Conservation (phyloP, 2,113 vertebrate species). For the Chiloscyllium plagiosum region DNA sequence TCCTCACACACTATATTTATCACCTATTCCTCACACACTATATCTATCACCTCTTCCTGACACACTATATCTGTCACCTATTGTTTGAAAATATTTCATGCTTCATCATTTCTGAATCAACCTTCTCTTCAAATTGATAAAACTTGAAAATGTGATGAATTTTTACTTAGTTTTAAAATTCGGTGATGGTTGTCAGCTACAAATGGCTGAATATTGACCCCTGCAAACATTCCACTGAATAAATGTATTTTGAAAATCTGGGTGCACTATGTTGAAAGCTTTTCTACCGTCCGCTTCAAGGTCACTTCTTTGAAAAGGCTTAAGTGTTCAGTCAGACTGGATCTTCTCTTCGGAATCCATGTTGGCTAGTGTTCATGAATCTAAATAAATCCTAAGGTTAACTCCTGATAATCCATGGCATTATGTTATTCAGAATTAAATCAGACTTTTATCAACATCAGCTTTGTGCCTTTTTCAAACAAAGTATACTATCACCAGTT, state of each 20-base stretch:
- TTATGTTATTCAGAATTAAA: neutral
- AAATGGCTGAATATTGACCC: neutral
- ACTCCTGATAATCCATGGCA: neutral
- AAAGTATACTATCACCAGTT: neutral
- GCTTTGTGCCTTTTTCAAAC: neutral
- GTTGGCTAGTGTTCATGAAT: neutral
- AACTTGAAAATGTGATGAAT: neutral
- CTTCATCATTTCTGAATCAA: neutral
- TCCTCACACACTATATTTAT: too few species aligned
- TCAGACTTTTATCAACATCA: neutral
- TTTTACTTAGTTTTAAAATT: neutral
- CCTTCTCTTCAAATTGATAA: neutral
- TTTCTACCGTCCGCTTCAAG: neutral
- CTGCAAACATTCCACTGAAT: neutral
- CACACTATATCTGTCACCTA: too few species aligned
- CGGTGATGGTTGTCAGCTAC: neutral
- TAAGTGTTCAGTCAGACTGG: neutral
- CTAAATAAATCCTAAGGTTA: neutral
- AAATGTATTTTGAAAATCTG: neutral
- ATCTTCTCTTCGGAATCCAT: neutral
- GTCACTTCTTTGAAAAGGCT: neutral
- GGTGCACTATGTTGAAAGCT: neutral
- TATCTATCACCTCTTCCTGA: too few species aligned
- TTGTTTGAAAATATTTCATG: neutral
- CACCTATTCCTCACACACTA: too few species aligned